These are phyloP conservation scores for Callaeas wilsoni DNA, from an alignment of 2,113 vertebrate species.

Conservation along the genomic window DNA sequence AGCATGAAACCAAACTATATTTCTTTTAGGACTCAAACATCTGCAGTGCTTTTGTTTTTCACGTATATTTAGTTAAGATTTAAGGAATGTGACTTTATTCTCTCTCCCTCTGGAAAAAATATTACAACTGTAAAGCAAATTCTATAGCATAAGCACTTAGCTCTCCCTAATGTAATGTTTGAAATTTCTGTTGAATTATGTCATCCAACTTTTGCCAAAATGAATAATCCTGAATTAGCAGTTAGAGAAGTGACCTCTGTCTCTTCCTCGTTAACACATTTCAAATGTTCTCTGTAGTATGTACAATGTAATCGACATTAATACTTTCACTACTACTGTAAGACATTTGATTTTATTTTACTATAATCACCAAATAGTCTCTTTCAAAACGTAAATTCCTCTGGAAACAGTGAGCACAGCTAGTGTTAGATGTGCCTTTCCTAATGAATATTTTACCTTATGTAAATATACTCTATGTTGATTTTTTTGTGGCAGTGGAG, in stretches of 20 bases:
- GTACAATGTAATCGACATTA: neutral
- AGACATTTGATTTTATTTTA: neutral
- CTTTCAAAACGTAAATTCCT: neutral
- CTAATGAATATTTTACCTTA: neutral
- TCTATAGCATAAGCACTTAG: neutral
- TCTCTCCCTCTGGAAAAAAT: neutral
- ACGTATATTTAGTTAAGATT: neutral
- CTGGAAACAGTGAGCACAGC: neutral
- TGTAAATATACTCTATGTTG: neutral
- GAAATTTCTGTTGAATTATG: neutral
- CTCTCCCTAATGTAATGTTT: neutral
- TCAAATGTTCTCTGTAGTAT: neutral
- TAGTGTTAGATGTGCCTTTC: neutral
- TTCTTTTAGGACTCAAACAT: neutral
- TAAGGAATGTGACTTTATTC: neutral
- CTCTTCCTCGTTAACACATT: neutral
- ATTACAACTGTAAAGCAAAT: neutral
- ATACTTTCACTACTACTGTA: neutral
- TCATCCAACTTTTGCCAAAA: neutral
- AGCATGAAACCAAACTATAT: neutral
- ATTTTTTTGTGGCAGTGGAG: neutral
- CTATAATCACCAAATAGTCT: neutral
- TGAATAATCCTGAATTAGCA: neutral
- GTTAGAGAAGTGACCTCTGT: neutral
- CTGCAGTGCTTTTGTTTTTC: neutral